Conservation (phyloP, 2,797 vertebrate species). For the Pogonophryne albipinna region DNA sequence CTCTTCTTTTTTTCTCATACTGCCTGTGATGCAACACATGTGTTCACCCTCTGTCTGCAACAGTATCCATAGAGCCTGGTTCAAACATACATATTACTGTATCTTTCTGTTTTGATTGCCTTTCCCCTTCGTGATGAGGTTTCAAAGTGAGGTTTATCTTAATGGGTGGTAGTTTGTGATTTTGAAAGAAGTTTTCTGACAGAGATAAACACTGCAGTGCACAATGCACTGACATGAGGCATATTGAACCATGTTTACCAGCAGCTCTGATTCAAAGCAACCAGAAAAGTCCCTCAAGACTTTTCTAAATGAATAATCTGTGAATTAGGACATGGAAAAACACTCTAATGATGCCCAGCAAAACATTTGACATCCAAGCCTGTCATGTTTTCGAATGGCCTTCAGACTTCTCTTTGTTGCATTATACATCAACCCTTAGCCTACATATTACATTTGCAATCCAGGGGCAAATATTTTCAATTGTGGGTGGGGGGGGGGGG, state of each 20-base stretch:
- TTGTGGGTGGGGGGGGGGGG: conserved; percentile 62
- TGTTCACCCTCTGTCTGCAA: neutral
- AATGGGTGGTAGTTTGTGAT: neutral
- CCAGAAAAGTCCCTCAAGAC: conserved; percentile 58
- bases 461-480: conserved; percentile 81
- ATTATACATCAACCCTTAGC: conserved; percentile 78
- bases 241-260: conserved; percentile 43
- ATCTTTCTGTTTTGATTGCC: neutral
- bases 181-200: neutral
- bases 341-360: conserved; percentile 71
- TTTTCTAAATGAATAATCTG: conserved; percentile 66
- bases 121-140: neutral
- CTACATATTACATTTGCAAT: conserved; percentile 76
- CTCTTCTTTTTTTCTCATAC: too few species aligned
- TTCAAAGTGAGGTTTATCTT: neutral
- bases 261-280: conserved; percentile 44
- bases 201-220: conserved; percentile 15
- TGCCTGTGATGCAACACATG: too few species aligned
- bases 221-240: conserved; percentile 6
- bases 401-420: conserved; percentile 80
- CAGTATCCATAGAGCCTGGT: neutral
- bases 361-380: conserved; percentile 74
- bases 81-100: conserved; percentile 3
- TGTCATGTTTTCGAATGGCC: conserved; percentile 73
- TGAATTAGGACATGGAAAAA: conserved; percentile 75